Evolutionary conservation across 2,888 invertebrate species (phyloP).

Genomic region (Heterodera filipjevi): DNA sequence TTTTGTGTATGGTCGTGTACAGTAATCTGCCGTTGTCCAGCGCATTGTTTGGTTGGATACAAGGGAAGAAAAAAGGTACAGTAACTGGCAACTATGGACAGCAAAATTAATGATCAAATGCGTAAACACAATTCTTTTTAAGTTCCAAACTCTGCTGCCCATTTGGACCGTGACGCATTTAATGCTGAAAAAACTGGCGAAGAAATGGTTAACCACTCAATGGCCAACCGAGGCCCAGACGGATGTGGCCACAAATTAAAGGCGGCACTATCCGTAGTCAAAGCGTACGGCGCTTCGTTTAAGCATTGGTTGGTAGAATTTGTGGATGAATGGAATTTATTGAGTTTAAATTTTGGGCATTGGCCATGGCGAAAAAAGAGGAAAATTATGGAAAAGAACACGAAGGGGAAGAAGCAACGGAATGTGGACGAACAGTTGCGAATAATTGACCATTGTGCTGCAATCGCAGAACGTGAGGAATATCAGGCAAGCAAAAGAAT

Average conservation of each 20-base stretch:
- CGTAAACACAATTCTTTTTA: background rate
- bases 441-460: background rate
- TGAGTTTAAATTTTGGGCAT: background rate
- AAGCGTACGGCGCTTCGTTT: background rate
- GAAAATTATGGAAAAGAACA: background rate
- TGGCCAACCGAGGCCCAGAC: background rate
- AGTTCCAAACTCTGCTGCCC: background rate
- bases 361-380: conserved; percentile 4
- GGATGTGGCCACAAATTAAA: background rate
- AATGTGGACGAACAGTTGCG: background rate
- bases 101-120: background rate
- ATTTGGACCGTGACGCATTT: background rate
- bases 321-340: background rate
- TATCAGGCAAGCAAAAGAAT: background rate
- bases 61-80: background rate
- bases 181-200: conserved; percentile 2
- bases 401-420: background rate
- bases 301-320: background rate
- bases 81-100: background rate
- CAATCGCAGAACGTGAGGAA: background rate
- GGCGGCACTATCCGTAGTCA: background rate
- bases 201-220: background rate
- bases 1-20: background rate
- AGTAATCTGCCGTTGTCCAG: background rate
- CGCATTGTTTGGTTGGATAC: background rate